Percentiles rank a stretch among this genome's conserved stretches.
These are phyloP conservation scores for Melinaea marsaeus DNA, from an alignment of 2,888 invertebrate genomes.

Conservation along the genomic window DNA sequence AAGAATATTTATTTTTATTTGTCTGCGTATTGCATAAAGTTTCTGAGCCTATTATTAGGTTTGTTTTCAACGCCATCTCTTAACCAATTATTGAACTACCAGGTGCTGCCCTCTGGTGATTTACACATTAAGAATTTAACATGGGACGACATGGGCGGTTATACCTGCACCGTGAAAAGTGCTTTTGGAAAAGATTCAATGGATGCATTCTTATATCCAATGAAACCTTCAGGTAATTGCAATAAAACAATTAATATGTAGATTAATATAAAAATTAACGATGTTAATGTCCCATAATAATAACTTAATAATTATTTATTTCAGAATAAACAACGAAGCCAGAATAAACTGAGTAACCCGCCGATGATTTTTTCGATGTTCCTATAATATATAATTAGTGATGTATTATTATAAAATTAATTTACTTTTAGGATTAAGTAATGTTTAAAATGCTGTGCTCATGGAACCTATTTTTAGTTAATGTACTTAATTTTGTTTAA, in stretches of 20 bases:
- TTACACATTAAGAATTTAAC: slow-evolving; percentile 83
- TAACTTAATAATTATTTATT: slow-evolving; percentile 17
- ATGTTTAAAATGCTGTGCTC: background rate
- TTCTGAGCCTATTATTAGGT: too few species aligned
- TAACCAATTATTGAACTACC: background rate
- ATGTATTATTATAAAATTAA: slow-evolving; percentile 22
- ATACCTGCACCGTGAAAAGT: slow-evolving; percentile 86
- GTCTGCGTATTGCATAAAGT: too few species aligned
- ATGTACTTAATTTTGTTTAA: slow-evolving; percentile 4
- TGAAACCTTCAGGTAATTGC: slow-evolving; percentile 40
- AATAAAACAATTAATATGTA: background rate
- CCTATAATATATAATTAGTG: slow-evolving; percentile 39
- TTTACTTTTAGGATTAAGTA: slow-evolving; percentile 5
- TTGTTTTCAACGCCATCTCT: background rate
- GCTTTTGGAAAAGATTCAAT: slow-evolving; percentile 79
- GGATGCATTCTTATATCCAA: slow-evolving; percentile 86
- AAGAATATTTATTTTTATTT: background rate
- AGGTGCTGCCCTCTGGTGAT: slow-evolving; percentile 85
- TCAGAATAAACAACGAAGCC: slow-evolving; percentile 32
- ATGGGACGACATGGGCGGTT: slow-evolving; percentile 91
- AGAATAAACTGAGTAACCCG: slow-evolving; percentile 46
- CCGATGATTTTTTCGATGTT: slow-evolving; percentile 51
- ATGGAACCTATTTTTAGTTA: background rate
- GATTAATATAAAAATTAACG: background rate
- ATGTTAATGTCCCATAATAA: background rate